Base-by-base conservation (phyloP, 2,113 vertebrate species). In the Bubo scandiacus region DNA sequence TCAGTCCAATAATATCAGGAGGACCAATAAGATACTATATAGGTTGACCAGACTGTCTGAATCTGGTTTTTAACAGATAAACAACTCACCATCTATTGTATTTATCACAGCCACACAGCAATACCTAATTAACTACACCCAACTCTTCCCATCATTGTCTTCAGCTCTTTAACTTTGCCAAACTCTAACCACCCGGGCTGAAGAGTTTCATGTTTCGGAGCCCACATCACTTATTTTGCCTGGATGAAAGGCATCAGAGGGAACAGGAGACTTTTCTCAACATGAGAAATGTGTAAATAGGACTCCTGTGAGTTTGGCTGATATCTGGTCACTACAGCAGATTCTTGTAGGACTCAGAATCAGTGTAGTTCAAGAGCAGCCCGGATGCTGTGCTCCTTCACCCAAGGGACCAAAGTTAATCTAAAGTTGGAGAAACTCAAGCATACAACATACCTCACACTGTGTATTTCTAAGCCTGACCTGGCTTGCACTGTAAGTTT, bases 141-240 rank as follows among this genome's bases (percentile, higher is more conserved):
- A 85, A 0, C 52, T 34, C 49, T 30, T 79, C 62, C 47, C n/a
- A 26, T 27, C 65, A 15, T 3, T 0, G 0, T 3, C 62, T 43
- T 42, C 22, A 8, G 21, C 15, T 49, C 78, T 66, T 66, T n/a
- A 49, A 42, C 29, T 59, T 25, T 21, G 34, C 61, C 52, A 47
- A 22, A n/a, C 29, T 63, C 32, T 21, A 29, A 27, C 34, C 21
- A n/a, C 4, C 34, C 21, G 26, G 62, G 18, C 43, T 42, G 25
- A 66, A 66, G 18, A 58, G 30, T 47, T 86, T 47, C 45, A 10
- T n/a, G 36, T 34, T 40, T 36, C 57, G 34, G 9, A 62, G 43
- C n/a, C 51, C 49, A 38, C 23, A 10, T 40, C 15, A 16, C 12
- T 30, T 52, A 2, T 61, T 70, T 79, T 40, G 32, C 57, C 12